Evolutionary conservation across 2,797 vertebrate species (phyloP).

Genomic region (Rhinoraja longicauda): DNA sequence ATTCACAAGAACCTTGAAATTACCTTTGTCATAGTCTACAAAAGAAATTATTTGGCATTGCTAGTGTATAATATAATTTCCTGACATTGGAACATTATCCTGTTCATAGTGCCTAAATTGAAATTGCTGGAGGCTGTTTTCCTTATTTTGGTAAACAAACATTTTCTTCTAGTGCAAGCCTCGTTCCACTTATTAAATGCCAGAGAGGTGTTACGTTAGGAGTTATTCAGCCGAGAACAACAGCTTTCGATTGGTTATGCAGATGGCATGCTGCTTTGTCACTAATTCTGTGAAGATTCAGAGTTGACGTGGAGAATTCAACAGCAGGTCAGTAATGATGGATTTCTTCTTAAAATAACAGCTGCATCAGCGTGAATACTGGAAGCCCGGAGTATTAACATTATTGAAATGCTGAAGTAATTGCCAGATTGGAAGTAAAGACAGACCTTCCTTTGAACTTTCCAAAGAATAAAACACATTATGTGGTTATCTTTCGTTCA

Average conservation of each 20-base stretch:
- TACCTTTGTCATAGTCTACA: not conserved
- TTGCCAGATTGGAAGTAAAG: not conserved
- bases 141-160: not conserved
- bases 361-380: not conserved
- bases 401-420: constrained; percentile 3
- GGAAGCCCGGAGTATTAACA: not conserved
- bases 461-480: not conserved
- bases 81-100: not conserved
- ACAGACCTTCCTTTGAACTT: not conserved
- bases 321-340: not conserved
- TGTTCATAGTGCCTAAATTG: not conserved
- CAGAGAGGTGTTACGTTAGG: not conserved
- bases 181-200: not conserved
- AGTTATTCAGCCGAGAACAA: not conserved
- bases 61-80: not conserved
- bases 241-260: not conserved
- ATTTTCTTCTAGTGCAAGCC: not conserved
- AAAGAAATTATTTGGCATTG: not conserved
- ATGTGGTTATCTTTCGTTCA: not conserved
- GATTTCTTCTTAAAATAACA: not conserved
- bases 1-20: not conserved
- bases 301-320: not conserved
- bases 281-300: not conserved
- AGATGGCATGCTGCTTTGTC: not conserved
- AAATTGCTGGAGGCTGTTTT: not conserved